phyloP scores from a whole-genome alignment of 2,113 vertebrate species.

The Isichthys henryi region DNA sequence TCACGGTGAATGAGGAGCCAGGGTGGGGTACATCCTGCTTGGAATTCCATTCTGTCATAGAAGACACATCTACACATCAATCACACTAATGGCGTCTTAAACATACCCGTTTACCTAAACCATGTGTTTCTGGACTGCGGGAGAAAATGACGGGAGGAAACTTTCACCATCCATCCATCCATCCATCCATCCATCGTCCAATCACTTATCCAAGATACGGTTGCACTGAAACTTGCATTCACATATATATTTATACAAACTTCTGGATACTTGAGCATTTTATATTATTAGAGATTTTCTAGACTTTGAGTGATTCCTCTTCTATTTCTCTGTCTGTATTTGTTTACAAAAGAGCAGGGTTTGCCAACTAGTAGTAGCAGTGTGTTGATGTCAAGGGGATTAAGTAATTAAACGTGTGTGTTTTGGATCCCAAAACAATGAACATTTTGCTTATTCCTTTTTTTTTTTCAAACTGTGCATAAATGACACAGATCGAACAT shows the following conservation, averaged over 20 bases:
- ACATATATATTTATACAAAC: background rate
- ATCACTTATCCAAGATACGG: background rate
- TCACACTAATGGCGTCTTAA: background rate
- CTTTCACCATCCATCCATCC: background rate
- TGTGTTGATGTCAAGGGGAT: slow-evolving; percentile 18
- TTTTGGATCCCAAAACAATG: slow-evolving; percentile 31
- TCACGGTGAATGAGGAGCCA: background rate
- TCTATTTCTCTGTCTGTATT: background rate
- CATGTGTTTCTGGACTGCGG: background rate
- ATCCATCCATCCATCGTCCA: background rate
- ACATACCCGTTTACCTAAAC: background rate
- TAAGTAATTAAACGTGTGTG: slow-evolving; percentile 28
- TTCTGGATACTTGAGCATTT: background rate
- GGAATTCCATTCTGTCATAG: background rate
- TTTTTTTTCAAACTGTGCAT: slow-evolving; percentile 5
- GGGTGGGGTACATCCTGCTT: background rate
- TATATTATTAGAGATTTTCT: background rate
- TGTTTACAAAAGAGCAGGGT: background rate
- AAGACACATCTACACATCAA: background rate
- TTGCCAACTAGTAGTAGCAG: slow-evolving; percentile 33
- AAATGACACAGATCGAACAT: slow-evolving; percentile 39
- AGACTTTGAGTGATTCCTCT: background rate
- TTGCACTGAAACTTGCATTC: background rate
- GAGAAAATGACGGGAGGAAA: background rate
- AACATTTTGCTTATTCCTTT: slow-evolving; percentile 23